Evolutionary conservation across 2,113 vertebrate genomes (phyloP).

Genomic region (Corythornis vintsioides): DNA sequence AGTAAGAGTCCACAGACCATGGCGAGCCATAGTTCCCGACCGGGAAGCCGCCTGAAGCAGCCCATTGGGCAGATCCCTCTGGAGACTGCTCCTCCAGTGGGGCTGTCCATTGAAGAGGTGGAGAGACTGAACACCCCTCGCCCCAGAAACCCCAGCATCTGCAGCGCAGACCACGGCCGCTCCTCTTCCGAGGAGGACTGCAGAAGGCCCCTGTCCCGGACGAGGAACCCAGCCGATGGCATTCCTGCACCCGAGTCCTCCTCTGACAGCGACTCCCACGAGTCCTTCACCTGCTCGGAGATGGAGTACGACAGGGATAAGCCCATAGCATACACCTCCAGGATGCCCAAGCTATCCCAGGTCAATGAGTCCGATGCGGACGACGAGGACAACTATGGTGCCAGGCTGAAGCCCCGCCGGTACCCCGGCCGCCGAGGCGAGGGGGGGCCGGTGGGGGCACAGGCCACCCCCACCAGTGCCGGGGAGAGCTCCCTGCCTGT

Average conservation of each 20-base stretch:
- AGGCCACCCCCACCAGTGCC: not conserved
- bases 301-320: conserved; percentile 98
- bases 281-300: conserved; percentile 98
- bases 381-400: conserved; percentile 90
- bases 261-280: conserved; percentile 97
- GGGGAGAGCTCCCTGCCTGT: conserved; percentile 84
- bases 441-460: conserved; percentile 77
- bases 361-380: conserved; percentile 97
- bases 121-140: conserved; percentile 96
- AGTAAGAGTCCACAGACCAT: conserved; percentile 96
- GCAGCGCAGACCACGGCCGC: conserved; percentile 95
- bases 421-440: conserved; percentile 91
- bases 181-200: conserved; percentile 96
- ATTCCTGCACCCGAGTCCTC: conserved; percentile 94
- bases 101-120: conserved; percentile 95
- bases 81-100: conserved; percentile 89
- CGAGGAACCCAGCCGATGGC: conserved; percentile 93
- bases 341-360: conserved; percentile 95
- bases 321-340: conserved; percentile 85
- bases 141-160: conserved; percentile 95
- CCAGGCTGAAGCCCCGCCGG: conserved; percentile 87
- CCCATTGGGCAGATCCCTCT: conserved; percentile 90
- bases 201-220: conserved; percentile 88
- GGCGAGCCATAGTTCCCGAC: conserved; percentile 86
- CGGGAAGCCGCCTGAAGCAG: conserved; percentile 92